These are phyloP conservation scores for Graptemys geographica DNA, from an alignment of 2,797 vertebrate genomes.

Conservation along the genomic window DNA sequence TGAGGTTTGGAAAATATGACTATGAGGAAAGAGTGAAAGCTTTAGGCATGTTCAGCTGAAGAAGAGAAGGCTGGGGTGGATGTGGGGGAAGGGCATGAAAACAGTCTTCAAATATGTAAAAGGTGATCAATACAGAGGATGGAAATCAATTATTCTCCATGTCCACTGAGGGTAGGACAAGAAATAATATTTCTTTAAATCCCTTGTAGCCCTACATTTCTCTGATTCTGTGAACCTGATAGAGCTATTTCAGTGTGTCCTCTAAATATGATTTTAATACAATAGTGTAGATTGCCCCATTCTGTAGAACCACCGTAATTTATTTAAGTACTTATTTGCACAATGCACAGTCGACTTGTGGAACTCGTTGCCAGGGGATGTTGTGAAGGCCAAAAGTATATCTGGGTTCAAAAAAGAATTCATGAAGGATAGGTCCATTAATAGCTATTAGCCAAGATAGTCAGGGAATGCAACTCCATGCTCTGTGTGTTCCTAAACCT, in stretches of 20 bases:
- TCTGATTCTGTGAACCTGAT: background rate
- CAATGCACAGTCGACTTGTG: background rate
- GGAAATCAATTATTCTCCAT: background rate
- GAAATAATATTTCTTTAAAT: background rate
- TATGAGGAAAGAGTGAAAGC: background rate
- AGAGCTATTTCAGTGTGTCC: background rate
- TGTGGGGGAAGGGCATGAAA: background rate
- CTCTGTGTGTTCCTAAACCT: too few relatives aligned
- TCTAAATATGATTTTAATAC: background rate
- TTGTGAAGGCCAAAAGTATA: background rate
- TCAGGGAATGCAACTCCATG: too few relatives aligned
- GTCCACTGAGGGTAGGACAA: background rate
- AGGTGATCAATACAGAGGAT: background rate
- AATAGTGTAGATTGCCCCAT: background rate
- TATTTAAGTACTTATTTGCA: background rate
- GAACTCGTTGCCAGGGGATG: background rate
- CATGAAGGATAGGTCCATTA: background rate
- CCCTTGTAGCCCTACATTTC: background rate
- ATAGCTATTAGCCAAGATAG: background rate
- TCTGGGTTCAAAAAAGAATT: background rate
- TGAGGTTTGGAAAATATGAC: too few relatives aligned
- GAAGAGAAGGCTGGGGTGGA: background rate
- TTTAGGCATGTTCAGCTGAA: background rate
- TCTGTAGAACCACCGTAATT: too few relatives aligned
- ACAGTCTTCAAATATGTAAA: background rate